Base-by-base conservation (phyloP, 2,797 vertebrate genomes). In the Eulemur albifrons region DNA sequence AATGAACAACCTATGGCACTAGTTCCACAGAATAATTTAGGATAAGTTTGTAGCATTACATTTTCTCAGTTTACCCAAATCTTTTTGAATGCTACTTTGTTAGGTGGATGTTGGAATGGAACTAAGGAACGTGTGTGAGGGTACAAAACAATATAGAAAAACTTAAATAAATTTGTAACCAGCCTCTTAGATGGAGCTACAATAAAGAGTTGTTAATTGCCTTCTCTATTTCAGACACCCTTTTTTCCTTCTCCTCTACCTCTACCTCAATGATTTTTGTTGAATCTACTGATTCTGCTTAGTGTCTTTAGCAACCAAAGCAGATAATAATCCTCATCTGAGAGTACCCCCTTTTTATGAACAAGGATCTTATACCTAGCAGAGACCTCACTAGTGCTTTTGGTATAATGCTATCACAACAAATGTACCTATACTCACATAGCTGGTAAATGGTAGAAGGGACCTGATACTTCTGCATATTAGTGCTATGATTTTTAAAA, bases 11-110 rank as follows among this genome's bases (percentile, higher is more conserved):
- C 48, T 59, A 23, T 85, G 61, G 20, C n/a, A 81, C 57, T 93
- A 63, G 21, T 88, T 93, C 35, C 69, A 92, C n/a, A 94, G 81
- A 88, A 89, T 84, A 80, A 81, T 86, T 63, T 81, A 81, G 50
- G 14, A 70, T 30, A 95, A 65, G 48, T 80, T 75, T 82, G 25
- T 50, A 73, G 38, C 25, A 69, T 84, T 76, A 35, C n/a, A 32
- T 61, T 93, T 95, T 84, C 61, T 87, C 52, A 65, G 27, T 90
- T 92, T 88, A 92, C 48, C 14, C 20, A 25, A 48, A 48, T 90
- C 23, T 90, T 92, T 83, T 86, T 96, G 50, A 95, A 48, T 63
- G 38, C 61, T 54, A 50, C 9, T 70, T 45, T 61, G 18, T 77
- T 89, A 63, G 35, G 61, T 86, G 67, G 73, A 21, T 67, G 15